Conservation (phyloP, 2,797 vertebrate species). For the Graptemys geographica region DNA sequence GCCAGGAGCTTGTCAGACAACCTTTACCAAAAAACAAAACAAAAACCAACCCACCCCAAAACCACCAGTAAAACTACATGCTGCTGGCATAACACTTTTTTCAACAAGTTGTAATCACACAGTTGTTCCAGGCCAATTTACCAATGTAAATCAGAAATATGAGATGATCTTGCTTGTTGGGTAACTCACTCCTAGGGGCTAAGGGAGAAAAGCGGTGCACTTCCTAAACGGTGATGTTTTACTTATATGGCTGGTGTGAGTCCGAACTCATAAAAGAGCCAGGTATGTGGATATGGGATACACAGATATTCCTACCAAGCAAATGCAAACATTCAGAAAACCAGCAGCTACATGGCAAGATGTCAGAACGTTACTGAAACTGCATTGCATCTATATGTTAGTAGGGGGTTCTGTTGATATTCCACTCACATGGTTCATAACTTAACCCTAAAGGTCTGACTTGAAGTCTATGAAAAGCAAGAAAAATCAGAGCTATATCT, state of each 20-base stretch:
- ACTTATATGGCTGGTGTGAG: neutral
- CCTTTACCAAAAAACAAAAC: neutral
- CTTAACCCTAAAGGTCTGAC: neutral
- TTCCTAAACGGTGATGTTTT: neutral
- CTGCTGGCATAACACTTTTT: neutral
- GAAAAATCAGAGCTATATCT: neutral
- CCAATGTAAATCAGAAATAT: neutral
- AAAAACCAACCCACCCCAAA: neutral
- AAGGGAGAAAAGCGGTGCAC: neutral
- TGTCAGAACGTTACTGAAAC: neutral
- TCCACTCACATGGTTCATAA: neutral
- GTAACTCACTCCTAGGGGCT: too few relatives aligned
- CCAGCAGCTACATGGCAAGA: neutral
- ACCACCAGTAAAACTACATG: too few relatives aligned
- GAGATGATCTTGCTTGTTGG: neutral
- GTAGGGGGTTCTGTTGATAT: neutral
- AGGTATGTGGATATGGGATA: neutral
- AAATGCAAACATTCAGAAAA: neutral
- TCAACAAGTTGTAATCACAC: neutral
- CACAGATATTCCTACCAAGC: neutral
- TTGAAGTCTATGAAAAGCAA: neutral
- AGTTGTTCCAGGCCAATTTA: neutral
- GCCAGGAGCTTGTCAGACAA: neutral
- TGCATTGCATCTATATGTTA: neutral
- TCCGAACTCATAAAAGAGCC: neutral